Base-by-base conservation (phyloP, 2,113 vertebrate species). In the Bettongia penicillata region DNA sequence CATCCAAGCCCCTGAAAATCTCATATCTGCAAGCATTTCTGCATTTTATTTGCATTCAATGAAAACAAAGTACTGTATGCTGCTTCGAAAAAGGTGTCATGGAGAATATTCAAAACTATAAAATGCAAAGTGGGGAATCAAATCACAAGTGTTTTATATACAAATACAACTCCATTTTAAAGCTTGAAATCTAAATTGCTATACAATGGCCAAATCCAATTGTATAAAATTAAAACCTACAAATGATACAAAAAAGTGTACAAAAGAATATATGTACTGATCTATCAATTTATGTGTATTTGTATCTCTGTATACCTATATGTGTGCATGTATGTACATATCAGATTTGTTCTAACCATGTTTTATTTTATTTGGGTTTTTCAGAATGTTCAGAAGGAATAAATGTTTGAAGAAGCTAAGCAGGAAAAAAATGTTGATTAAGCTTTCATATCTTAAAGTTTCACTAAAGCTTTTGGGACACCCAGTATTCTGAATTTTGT, bases 1-100 rank as follows among this genome's bases (percentile, higher is more conserved):
- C 19, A 0, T 0, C 1, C 37, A n/a, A 0, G 0, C 10, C 51
- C 37, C 43, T 23, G 0, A 1, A 19, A 9, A 49, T 1, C 37
- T 2, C 0, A 37, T 1, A 3, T 5, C 37, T n/a, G 7, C 0
- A 14, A 28, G 26, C 51, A 26, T 8, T 51, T 25, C 52, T 47
- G 3, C 0, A 11, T 0, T 53, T n/a, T 19, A 19, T 5, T 68
- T 1, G 31, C 0, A 10, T 51, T 51, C 5, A 9, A 4, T 24
- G 6, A 1, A 22, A 3, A 22, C 16, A 12, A 16, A 2, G 1
- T 0, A 12, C 6, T 47, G 8, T 90, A n/a, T 14, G 24, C 53
- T 9, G 2, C 10, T 28, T 26, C 50, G 37, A 10, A 9, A 12
- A 14, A 68, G 57, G 11, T 68, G 10, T 52, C 31, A 91, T 53